Evolutionary conservation across 2,888 invertebrate species (phyloP).

Genomic region (Pristionchus mayeri): DNA sequence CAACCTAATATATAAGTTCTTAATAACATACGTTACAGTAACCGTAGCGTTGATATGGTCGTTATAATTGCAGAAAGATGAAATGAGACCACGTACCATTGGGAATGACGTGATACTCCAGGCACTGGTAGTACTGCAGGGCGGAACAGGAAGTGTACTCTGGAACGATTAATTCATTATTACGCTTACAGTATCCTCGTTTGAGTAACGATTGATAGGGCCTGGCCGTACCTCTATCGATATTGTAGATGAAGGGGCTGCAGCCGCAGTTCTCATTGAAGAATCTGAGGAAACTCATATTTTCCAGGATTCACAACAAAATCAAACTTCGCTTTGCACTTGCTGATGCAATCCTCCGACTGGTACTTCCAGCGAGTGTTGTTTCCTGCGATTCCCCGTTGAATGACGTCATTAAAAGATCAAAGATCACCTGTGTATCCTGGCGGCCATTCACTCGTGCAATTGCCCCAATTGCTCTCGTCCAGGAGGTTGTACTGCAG

Average conservation of each 20-base stretch:
- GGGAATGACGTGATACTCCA: neutral
- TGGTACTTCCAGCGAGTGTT: slow-evolving; percentile 43
- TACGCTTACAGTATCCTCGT: too few species aligned
- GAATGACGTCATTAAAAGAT: neutral
- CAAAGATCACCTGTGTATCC: slow-evolving; percentile 11
- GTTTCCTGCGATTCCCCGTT: slow-evolving; percentile 10
- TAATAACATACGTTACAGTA: too few species aligned
- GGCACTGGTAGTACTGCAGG: slow-evolving; percentile 25
- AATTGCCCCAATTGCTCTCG: slow-evolving; percentile 4
- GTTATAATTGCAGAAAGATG: too few species aligned
- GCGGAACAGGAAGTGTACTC: slow-evolving; percentile 42
- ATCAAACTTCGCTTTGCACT: slow-evolving; percentile 45
- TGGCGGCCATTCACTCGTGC: neutral
- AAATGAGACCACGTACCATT: slow-evolving; percentile 22
- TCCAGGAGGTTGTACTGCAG: slow-evolving; percentile 41
- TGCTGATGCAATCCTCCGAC: slow-evolving; percentile 16
- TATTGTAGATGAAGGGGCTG: slow-evolving; percentile 50
- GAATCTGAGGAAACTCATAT: neutral
- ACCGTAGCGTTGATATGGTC: too few species aligned
- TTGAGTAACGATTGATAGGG: too few species aligned
- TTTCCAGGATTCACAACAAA: neutral
- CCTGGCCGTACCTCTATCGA: slow-evolving; percentile 35
- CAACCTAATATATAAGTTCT: too few species aligned
- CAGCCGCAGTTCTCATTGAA: slow-evolving; percentile 43
- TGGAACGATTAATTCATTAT: neutral